These are phyloP conservation scores for Diplodus sargus DNA, from an alignment of 2,797 vertebrate genomes.

Conservation along the genomic window DNA sequence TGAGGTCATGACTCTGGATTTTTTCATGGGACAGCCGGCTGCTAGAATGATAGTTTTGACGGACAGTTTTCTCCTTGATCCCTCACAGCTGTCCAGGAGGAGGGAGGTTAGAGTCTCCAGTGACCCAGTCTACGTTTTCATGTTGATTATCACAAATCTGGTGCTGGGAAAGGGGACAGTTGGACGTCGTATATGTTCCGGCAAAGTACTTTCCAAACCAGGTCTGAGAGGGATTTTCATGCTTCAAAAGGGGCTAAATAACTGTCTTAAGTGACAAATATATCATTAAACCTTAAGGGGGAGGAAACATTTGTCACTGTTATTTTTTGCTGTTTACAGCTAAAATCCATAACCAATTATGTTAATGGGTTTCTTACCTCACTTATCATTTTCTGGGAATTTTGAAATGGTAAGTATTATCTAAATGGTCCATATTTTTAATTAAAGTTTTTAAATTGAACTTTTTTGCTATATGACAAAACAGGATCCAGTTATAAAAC, in stretches of 20 bases:
- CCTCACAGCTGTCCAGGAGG: slow-evolving; percentile 75
- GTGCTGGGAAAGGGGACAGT: slow-evolving; percentile 22
- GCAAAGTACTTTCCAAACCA: slow-evolving; percentile 1
- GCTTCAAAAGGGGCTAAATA: neutral
- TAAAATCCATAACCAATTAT: too few relatives aligned
- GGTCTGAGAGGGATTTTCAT: neutral
- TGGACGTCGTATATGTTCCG: neutral
- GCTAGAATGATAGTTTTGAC: slow-evolving; percentile 72
- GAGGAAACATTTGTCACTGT: neutral
- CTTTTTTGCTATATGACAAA: neutral
- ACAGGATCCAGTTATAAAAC: neutral
- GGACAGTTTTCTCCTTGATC: slow-evolving; percentile 75
- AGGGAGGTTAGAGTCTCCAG: neutral
- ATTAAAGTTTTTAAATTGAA: neutral
- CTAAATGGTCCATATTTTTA: neutral
- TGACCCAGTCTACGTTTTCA: slow-evolving; percentile 20
- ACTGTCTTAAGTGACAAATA: neutral
- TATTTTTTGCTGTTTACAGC: slow-evolving; percentile 10
- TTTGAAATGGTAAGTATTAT: neutral
- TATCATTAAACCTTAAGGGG: neutral
- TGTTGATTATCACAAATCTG: slow-evolving; percentile 47
- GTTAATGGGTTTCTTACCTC: too few relatives aligned
- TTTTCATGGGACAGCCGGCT: slow-evolving; percentile 72
- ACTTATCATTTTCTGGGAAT: neutral
- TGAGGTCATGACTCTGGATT: slow-evolving; percentile 79